These are phyloP conservation scores for Megalonaias nervosa DNA, from an alignment of 1,140 invertebrate species.

Conservation along the genomic window DNA sequence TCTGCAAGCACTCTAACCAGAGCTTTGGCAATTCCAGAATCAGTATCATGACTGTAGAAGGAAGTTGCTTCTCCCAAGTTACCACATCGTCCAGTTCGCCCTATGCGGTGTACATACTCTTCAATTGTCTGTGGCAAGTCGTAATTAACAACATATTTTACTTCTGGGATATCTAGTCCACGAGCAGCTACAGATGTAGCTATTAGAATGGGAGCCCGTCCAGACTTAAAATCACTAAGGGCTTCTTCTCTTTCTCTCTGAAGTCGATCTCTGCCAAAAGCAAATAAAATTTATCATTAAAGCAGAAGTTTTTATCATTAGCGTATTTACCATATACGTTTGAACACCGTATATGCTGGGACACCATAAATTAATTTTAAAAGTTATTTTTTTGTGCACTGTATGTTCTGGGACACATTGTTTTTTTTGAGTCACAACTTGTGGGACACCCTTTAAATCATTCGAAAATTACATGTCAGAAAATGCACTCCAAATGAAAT, in stretches of 20 bases:
- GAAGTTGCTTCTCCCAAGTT: conserved; percentile 91
- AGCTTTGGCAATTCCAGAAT: conserved; percentile 77
- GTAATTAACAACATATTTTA: conserved; percentile 92
- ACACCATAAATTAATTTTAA: too few relatives aligned
- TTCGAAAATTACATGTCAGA: too few relatives aligned
- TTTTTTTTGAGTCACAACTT: too few relatives aligned
- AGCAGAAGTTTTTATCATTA: background rate
- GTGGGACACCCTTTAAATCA: too few relatives aligned
- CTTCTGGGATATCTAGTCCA: conserved; percentile 86
- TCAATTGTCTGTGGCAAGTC: conserved; percentile 89
- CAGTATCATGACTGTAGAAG: conserved; percentile 81
- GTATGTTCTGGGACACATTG: too few relatives aligned
- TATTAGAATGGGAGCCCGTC: conserved; percentile 81
- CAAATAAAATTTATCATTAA: conserved; percentile 2
- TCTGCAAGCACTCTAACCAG: conserved; percentile 81
- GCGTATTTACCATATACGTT: too few relatives aligned
- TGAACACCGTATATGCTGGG: too few relatives aligned
- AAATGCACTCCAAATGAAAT: too few relatives aligned
- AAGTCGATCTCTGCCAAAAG: conserved; percentile 78
- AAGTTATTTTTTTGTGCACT: too few relatives aligned
- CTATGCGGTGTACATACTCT: conserved; percentile 96
- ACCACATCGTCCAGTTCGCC: conserved; percentile 93
- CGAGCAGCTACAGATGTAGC: conserved; percentile 95
- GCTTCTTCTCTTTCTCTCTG: conserved; percentile 93
- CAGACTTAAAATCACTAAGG: conserved; percentile 82